phyloP scores from a whole-genome alignment of 2,113 vertebrate species.

The Malurus elegans region DNA sequence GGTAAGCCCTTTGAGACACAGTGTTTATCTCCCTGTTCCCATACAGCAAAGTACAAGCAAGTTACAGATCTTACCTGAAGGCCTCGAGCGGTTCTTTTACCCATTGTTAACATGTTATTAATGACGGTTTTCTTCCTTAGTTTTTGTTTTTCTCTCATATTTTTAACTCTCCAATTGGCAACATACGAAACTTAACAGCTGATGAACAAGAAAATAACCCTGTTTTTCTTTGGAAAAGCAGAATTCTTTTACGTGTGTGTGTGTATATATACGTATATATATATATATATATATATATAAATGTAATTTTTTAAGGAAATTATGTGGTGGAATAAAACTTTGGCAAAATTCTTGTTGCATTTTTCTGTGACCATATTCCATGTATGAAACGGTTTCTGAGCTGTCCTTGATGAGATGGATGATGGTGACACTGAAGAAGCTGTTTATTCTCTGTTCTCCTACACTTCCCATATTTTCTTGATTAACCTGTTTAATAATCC shows the following conservation, averaged over 20 bases:
- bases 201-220: not conserved
- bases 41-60: not conserved
- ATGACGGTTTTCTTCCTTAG: not conserved
- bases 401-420: not conserved
- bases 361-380: not conserved
- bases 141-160: not conserved
- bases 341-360: not conserved
- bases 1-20: not conserved
- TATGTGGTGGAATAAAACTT: not conserved
- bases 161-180: not conserved
- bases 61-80: not conserved
- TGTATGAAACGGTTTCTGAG: not conserved
- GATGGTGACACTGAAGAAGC: not conserved
- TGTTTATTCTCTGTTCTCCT: not conserved
- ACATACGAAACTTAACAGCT: not conserved
- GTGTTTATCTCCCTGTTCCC: not conserved
- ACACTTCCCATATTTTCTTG: not conserved
- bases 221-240: not conserved
- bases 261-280: not conserved
- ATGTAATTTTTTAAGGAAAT: not conserved
- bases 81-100: not conserved
- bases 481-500: conserved; percentile 39
- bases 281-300: not conserved
- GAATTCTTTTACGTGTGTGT: not conserved
- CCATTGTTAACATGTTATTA: not conserved